Evolutionary conservation across 2,113 vertebrate species (phyloP).

Genomic region (Pelobates fuscus): DNA sequence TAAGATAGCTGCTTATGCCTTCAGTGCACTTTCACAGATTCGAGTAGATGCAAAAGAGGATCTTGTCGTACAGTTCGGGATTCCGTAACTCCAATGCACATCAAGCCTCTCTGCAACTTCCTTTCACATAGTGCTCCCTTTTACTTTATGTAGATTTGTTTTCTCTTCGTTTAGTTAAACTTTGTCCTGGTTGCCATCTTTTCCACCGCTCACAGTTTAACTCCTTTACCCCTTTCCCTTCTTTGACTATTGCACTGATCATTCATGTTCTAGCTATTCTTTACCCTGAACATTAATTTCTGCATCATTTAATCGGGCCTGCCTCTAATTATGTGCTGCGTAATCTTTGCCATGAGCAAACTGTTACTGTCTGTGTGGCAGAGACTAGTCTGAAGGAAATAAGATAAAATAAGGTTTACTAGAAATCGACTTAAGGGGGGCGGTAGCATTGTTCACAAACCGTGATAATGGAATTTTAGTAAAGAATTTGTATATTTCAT

Average conservation of each 20-base stretch:
- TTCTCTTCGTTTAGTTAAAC: background rate
- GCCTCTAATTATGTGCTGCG: too few relatives aligned
- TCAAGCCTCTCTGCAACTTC: conserved; percentile 7
- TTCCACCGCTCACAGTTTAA: background rate
- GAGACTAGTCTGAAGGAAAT: too few relatives aligned
- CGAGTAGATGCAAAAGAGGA: conserved; percentile 94
- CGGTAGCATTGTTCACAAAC: too few relatives aligned
- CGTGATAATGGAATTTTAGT: too few relatives aligned
- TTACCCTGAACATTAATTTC: too few relatives aligned
- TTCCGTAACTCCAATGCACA: conserved; percentile 75
- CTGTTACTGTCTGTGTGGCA: too few relatives aligned
- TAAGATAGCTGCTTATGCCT: conserved; percentile 92
- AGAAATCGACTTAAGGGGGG: too few relatives aligned
- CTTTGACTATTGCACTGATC: conserved; percentile 25
- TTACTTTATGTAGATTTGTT: conserved; percentile 17
- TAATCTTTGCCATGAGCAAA: too few relatives aligned
- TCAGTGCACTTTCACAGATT: conserved; percentile 96
- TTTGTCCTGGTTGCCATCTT: background rate
- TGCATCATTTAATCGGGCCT: too few relatives aligned
- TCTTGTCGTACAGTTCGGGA: conserved; percentile 94
- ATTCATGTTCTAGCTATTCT: background rate
- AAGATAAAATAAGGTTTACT: too few relatives aligned
- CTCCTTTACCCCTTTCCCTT: conserved; percentile 37
- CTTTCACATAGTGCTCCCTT: background rate
- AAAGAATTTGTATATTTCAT: too few relatives aligned